These are phyloP conservation scores for Smithornis capensis DNA, from an alignment of 2,113 vertebrate species.

Conservation along the genomic window DNA sequence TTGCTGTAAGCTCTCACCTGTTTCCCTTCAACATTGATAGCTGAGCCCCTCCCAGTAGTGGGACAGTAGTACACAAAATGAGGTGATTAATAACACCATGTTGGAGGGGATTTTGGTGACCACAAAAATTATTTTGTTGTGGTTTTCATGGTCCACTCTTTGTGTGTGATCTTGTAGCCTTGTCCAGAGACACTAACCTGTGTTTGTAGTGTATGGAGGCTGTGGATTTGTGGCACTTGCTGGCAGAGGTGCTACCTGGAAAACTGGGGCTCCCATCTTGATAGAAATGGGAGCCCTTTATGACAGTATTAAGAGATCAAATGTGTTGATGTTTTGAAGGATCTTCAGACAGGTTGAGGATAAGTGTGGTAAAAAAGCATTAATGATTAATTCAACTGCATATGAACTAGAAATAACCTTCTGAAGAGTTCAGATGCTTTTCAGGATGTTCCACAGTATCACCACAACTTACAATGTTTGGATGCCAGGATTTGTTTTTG, in stretches of 20 bases:
- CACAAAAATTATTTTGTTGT: neutral
- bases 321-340: neutral
- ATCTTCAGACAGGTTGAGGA: neutral
- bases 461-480: neutral
- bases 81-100: neutral
- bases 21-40: neutral
- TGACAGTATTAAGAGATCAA: neutral
- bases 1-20: neutral
- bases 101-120: neutral
- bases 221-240: neutral
- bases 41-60: neutral
- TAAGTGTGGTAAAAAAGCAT: neutral
- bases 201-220: neutral
- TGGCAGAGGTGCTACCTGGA: neutral
- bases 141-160: neutral
- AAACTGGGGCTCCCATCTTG: neutral
- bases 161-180: neutral
- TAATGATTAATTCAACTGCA: neutral
- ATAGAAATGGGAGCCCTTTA: neutral
- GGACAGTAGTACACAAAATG: neutral
- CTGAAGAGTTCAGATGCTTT: neutral
- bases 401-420: neutral
- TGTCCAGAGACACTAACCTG: neutral
- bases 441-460: neutral
- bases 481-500: neutral